A percentile compares a stretch with the other conserved stretches of the same genome.
Conservation (phyloP, 2,888 invertebrate genomes). For the Antitype chi region DNA sequence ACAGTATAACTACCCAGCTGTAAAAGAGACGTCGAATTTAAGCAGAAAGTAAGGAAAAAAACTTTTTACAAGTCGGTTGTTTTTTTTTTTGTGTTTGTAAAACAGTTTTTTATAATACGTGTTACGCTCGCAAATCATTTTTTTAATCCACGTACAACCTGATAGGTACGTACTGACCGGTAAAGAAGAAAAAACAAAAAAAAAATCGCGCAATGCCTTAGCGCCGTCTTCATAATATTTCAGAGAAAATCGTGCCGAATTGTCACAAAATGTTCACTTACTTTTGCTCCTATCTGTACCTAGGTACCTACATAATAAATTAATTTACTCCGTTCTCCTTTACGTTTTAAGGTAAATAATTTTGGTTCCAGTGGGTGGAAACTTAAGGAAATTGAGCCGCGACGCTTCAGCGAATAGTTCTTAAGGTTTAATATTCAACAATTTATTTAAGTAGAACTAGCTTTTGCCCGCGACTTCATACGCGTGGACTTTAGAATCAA, state of each 20-base stretch:
- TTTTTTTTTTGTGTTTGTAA: no score
- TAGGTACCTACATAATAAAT: neutral
- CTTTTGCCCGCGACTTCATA: no score
- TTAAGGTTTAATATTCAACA: neutral
- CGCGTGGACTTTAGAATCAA: no score
- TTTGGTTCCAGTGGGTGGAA: constrained; percentile 13
- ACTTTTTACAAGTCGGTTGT: no score
- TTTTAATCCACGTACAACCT: no score
- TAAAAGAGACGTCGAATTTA: neutral
- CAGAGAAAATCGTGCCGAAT: neutral
- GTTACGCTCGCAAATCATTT: no score
- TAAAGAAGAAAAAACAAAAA: no score
- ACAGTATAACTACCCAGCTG: neutral
- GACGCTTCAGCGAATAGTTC: neutral
- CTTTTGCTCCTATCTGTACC: neutral
- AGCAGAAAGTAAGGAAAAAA: neutral
- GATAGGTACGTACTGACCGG: no score
- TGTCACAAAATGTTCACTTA: neutral
- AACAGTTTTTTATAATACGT: no score
- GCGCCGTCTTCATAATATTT: neutral
- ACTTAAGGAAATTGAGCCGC: constrained; percentile 15
- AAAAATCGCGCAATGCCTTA: no score
- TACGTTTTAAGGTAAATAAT: constrained; percentile 22
- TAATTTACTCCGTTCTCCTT: constrained; percentile 4
- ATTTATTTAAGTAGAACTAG: neutral